Percentiles rank a stretch among this genome's conserved stretches.
Conservation (phyloP, 2,888 invertebrate species). For the Quadroppia sp. region DNA sequence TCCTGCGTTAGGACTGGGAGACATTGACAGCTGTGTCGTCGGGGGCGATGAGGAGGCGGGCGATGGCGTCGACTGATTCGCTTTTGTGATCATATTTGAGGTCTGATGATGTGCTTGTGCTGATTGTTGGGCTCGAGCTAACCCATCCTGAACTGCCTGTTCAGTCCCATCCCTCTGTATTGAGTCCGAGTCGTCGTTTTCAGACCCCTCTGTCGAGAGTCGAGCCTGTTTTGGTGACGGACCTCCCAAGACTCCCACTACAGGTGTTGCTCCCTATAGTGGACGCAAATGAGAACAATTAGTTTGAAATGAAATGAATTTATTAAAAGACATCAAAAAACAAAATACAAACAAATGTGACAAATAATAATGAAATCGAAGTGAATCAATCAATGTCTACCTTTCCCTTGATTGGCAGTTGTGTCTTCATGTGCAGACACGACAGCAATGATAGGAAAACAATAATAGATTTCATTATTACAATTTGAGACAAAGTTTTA, state of each 20-base stretch:
- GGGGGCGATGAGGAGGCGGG: slow-evolving; percentile 39
- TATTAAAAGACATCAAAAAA: no score
- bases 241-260: slow-evolving; percentile 30
- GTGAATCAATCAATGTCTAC: slow-evolving; percentile 24
- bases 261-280: slow-evolving; percentile 7
- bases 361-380: neutral
- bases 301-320: neutral
- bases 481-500: neutral
- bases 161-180: neutral
- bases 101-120: slow-evolving; percentile 17
- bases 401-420: slow-evolving; percentile 36
- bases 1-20: neutral
- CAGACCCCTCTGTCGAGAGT: slow-evolving; percentile 38
- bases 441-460: neutral
- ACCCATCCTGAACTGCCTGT: neutral
- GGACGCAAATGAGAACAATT: neutral
- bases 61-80: slow-evolving; percentile 37
- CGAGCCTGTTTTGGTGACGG: slow-evolving; percentile 39
- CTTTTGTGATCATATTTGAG: slow-evolving; percentile 33
- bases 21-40: neutral
- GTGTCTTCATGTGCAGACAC: slow-evolving; percentile 29
- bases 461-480: slow-evolving; percentile 2
- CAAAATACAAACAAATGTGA: neutral
- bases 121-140: neutral
- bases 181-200: slow-evolving; percentile 16